Evolutionary conservation across 1,140 invertebrate genomes (phyloP).

Genomic region (Drosophila miranda): DNA sequence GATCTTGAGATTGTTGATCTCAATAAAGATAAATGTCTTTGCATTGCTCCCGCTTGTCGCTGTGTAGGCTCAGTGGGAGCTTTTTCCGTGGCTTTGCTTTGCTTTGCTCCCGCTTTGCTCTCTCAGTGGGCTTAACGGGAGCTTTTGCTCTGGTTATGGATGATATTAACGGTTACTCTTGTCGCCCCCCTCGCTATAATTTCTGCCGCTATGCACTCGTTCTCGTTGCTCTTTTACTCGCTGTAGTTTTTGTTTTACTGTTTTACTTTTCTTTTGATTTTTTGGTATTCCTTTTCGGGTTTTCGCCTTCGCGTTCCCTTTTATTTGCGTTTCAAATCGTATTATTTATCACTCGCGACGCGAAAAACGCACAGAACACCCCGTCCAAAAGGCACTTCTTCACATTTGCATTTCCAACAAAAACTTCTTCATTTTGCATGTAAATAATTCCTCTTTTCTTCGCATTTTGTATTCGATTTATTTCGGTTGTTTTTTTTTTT

Average conservation of each 20-base stretch:
- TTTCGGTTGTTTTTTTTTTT: slow-evolving; percentile 8
- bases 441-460: slow-evolving; percentile 44
- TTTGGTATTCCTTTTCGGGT: no score
- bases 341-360: slow-evolving; percentile 57
- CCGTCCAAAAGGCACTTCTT: slow-evolving; percentile 45
- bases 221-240: slow-evolving; percentile 10
- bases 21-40: slow-evolving; percentile 69
- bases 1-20: slow-evolving; percentile 57
- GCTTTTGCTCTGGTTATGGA: no score
- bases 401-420: slow-evolving; percentile 69
- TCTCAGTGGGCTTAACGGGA: no score
- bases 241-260: no score
- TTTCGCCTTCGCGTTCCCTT: slow-evolving; percentile 20
- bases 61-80: no score
- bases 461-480: slow-evolving; percentile 33
- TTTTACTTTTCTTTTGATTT: no score
- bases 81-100: slow-evolving; percentile 4
- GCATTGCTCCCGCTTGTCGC: slow-evolving; percentile 43
- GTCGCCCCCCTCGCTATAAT: not conserved
- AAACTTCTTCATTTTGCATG: slow-evolving; percentile 57
- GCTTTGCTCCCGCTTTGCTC: slow-evolving; percentile 2
- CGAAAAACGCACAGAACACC: slow-evolving; percentile 33
- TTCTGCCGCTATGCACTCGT: no score
- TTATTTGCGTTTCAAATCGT: slow-evolving; percentile 45
- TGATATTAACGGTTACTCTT: no score